A percentile compares a stretch with the other conserved stretches of the same genome.
Evolutionary conservation across 1,140 invertebrate genomes (phyloP).

Genomic region (Orius insidiosus): DNA sequence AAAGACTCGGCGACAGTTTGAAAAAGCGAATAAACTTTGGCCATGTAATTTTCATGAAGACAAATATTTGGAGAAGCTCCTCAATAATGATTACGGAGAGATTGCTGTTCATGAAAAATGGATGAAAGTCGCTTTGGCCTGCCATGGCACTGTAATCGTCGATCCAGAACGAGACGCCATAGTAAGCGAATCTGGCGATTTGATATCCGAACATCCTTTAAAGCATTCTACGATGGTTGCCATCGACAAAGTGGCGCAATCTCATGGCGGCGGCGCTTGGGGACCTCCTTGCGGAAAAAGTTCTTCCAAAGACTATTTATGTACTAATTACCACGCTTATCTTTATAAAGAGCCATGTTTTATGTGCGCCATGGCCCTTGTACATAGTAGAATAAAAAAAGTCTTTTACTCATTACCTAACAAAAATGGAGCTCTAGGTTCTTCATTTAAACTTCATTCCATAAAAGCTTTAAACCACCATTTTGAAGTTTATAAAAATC

Average conservation of each 20-base stretch:
- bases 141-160: constrained; percentile 34
- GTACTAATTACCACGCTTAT: constrained; percentile 78
- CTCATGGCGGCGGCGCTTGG: constrained; percentile 68
- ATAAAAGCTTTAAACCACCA: constrained; percentile 74
- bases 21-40: constrained; percentile 46
- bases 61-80: constrained; percentile 44
- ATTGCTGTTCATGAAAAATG: constrained; percentile 36
- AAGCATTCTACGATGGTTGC: constrained; percentile 74
- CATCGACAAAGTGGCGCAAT: constrained; percentile 64
- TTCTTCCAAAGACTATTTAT: constrained; percentile 42
- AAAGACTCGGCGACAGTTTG: constrained; percentile 47
- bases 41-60: constrained; percentile 73
- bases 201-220: constrained; percentile 44
- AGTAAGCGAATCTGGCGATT: constrained; percentile 45
- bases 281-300: constrained; percentile 8
- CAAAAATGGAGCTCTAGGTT: constrained; percentile 48
- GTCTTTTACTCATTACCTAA: constrained; percentile 57
- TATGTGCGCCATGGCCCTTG: constrained; percentile 86
- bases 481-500: constrained; percentile 55
- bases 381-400: constrained; percentile 66
- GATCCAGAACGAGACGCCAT: constrained; percentile 42
- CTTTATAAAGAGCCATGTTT: constrained; percentile 72
- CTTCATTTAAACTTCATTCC: constrained; percentile 54
- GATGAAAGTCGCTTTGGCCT: constrained; percentile 40
- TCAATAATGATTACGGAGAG: constrained; percentile 47